Base-by-base conservation (phyloP, 2,888 invertebrate species). In the Teleogryllus oceanicus region DNA sequence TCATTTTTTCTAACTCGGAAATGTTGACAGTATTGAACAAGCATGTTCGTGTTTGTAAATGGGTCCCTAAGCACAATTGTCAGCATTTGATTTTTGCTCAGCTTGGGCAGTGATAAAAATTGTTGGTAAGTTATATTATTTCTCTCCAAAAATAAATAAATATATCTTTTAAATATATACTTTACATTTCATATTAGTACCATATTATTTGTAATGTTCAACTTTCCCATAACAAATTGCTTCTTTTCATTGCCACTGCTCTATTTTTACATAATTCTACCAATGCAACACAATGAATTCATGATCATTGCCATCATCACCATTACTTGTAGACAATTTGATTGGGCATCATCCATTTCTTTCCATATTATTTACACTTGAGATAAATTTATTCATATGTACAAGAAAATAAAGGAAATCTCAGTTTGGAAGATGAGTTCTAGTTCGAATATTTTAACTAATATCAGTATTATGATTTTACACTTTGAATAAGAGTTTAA, bases 1-100 rank as follows among this genome's bases (percentile, higher is more conserved):
- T 18, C 13, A 62, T n/a, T 62, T 62, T 62, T 62, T 18, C 16
- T 62, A 62, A 62, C 62, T 62, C n/a, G n/a, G 13, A 62, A 62
- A n/a, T 13, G 13, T 18, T 18, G 62, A 62, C 62, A 62, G n/a
- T 62, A 62, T 62, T 62, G 16, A 62, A 62, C 16, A 62, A 62
- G 62, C 62, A 18, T n/a, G 13, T 62, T 62, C 62, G n/a, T 13
- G 11, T 18, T 62, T n/a, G n/a, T 62, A 62, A 62, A 62, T 62
- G 62, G 62, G 62, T 62, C 62, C 62, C 62, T 62, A 62, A 62
- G n/a, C 62, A 62, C n/a, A 62, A 62, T 62, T 62, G 62, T 62
- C 62, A 18, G 62, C n/a, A 18, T 62, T n/a, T 62, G 62, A 62
- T 62, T 62, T n/a, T 62, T 62, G 16, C n/a, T 62, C 62, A 62